A percentile compares a stretch with the other conserved stretches of the same genome.
Evolutionary conservation across 1,140 invertebrate genomes (phyloP).

Genomic region (Lordiphosa mommai): DNA sequence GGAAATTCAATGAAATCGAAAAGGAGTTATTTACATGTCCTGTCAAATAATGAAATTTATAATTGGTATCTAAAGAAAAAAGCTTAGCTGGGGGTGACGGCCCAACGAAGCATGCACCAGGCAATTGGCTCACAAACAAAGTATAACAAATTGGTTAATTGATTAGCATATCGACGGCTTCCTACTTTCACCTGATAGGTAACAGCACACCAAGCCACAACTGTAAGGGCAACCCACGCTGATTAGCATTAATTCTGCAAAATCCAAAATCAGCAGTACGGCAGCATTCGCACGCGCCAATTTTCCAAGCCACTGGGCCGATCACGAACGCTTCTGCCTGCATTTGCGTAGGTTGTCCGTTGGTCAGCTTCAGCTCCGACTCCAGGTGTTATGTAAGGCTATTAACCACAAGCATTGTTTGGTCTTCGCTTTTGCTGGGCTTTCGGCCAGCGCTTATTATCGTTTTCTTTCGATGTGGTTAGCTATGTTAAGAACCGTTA

Average conservation of each 20-base stretch:
- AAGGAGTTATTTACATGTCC: not conserved
- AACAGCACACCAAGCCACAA: not conserved
- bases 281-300: constrained; percentile 63
- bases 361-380: constrained; percentile 17
- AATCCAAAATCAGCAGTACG: constrained; percentile 2
- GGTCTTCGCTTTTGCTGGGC: not conserved
- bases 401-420: constrained; percentile 52
- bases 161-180: constrained; percentile 54
- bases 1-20: constrained; percentile 5
- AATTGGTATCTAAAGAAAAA: too few relatives aligned
- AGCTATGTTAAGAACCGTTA: constrained; percentile 46
- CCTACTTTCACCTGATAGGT: constrained; percentile 53
- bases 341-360: constrained; percentile 25
- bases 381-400: constrained; percentile 63
- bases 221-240: constrained; percentile 31
- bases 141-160: constrained; percentile 4
- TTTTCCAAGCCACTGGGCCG: constrained; percentile 59
- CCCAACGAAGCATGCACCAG: constrained; percentile 31
- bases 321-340: constrained; percentile 3
- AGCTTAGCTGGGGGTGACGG: too few relatives aligned
- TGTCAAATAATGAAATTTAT: too few relatives aligned
- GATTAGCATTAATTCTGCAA: constrained; percentile 51
- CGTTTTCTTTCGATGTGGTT: not conserved
- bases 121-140: constrained; percentile 12
- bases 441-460: not conserved